phyloP scores from a whole-genome alignment of 2,797 vertebrate genomes.

The Xenentodon cancila region DNA sequence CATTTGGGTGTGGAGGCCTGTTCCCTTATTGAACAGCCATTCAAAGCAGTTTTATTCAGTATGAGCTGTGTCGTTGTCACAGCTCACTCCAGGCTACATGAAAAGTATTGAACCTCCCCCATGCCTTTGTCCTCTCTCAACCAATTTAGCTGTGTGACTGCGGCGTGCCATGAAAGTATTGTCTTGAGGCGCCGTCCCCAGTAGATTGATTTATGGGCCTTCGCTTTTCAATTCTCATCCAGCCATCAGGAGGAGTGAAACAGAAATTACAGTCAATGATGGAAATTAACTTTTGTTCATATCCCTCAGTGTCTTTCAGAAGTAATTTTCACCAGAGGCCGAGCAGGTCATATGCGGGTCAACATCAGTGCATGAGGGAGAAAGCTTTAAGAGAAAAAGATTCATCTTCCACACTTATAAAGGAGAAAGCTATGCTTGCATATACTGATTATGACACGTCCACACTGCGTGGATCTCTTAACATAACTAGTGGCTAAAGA shows the following conservation, averaged over 20 bases:
- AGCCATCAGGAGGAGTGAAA: conserved; percentile 38
- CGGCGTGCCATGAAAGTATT: conserved; percentile 38
- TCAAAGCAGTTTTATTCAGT: conserved; percentile 11
- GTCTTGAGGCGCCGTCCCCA: conserved; percentile 41
- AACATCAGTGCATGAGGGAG: not conserved
- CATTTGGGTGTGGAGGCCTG: conserved; percentile 3
- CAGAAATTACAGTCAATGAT: conserved; percentile 43
- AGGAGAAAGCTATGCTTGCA: too few relatives aligned
- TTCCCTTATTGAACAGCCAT: conserved; percentile 20
- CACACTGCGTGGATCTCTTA: too few relatives aligned
- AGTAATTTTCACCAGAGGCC: conserved; percentile 19
- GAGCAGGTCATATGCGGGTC: not conserved
- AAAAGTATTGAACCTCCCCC: conserved; percentile 44
- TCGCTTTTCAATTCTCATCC: conserved; percentile 34
- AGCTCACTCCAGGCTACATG: conserved; percentile 44
- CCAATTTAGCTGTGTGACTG: conserved; percentile 48
- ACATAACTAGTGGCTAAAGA: too few relatives aligned
- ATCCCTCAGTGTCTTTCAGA: conserved; percentile 6
- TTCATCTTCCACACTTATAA: too few relatives aligned
- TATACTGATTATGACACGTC: too few relatives aligned
- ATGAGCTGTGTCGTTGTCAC: conserved; percentile 11
- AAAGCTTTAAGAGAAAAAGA: not conserved
- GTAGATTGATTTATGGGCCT: conserved; percentile 58
- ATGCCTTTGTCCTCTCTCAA: conserved; percentile 48
- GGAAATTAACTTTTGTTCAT: conserved; percentile 42